Base-by-base conservation (phyloP, 2,888 invertebrate genomes). In the Drosophila leonis region DNA sequence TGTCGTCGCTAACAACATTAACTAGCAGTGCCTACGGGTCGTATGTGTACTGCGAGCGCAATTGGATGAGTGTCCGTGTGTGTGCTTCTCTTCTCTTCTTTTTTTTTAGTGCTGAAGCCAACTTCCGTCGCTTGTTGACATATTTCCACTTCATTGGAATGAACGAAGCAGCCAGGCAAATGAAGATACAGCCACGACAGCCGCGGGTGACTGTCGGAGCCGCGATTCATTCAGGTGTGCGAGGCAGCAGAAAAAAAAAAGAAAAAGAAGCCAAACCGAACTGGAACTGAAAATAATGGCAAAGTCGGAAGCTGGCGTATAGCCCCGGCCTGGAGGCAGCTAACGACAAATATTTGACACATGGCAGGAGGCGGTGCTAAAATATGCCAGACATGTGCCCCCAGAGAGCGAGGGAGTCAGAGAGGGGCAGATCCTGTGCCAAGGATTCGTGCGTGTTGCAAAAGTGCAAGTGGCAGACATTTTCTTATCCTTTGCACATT, bases 61-160 rank as follows among this genome's bases (percentile, higher is more conserved):
- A 61, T 57, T 70, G 33, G 46, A 55, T n/a, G 52, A 37, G 33
- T 51, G 49, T 51, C 7, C 49, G 33, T 44, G 24, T 46, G 29
- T 71, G 70, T 61, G 48, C 9, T 64, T 56, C 44, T 44, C 44
- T 46, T 44, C 44, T 8, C 10, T n/a, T 29, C 29, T 3, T 49
- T 61, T 63, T 76, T 78, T 70, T 71, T 75, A 72, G 75, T 70
- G 82, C 65, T 71, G 73, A 56, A 69, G 85, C 78, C 90, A 87
- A 89, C 90, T 84, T 84, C 87, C 89, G 84, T 72, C 74, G 84
- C 89, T 80, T 89, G 86, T 89, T 90, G 88, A 86, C 86, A 86
- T 88, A 86, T 86, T 87, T 87, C 88, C 87, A 90, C 87, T 83
- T 90, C 90, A 87, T 88, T 85, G 86, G 77, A 80, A 80, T 64